Evolutionary conservation across 2,113 vertebrate species (phyloP).

Genomic region (Python bivittatus): DNA sequence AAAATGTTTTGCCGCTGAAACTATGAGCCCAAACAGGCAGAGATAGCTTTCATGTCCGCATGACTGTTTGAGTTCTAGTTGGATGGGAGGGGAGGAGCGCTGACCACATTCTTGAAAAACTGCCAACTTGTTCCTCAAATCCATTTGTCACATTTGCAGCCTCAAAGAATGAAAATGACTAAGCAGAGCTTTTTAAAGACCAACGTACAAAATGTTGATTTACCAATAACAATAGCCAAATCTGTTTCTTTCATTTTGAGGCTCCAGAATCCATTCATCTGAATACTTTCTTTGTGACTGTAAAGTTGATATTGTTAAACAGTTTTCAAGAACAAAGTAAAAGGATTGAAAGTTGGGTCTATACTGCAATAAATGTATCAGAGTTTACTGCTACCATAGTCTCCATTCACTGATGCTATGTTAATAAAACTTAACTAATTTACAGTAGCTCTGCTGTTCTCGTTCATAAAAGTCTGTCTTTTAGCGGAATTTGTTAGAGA

Average conservation of each 20-base stretch:
- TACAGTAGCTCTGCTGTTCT: not conserved
- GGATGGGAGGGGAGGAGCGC: not conserved
- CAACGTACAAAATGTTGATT: accelerated
- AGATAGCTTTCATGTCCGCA: not conserved
- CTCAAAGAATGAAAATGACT: not conserved
- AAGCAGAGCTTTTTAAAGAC: not conserved
- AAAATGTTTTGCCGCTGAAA: constrained; percentile 27
- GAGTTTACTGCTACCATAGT: not conserved
- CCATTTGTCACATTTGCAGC: not conserved
- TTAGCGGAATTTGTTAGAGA: not conserved
- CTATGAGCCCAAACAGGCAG: not conserved
- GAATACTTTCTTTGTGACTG: not conserved
- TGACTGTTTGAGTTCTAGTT: not conserved
- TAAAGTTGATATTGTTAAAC: not conserved
- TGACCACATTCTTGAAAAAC: not conserved
- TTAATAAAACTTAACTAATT: not conserved
- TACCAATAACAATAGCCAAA: not conserved
- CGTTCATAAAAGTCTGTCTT: not conserved
- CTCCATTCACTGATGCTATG: not conserved
- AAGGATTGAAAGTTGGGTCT: not conserved
- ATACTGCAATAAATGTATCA: not conserved
- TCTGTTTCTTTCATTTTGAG: not conserved
- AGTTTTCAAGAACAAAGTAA: not conserved
- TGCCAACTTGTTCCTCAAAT: not conserved
- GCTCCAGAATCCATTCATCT: not conserved